A percentile compares a stretch with the other conserved stretches of the same genome.
phyloP scores from a whole-genome alignment of 2,888 invertebrate species.

The Pseudococcus longispinus region DNA sequence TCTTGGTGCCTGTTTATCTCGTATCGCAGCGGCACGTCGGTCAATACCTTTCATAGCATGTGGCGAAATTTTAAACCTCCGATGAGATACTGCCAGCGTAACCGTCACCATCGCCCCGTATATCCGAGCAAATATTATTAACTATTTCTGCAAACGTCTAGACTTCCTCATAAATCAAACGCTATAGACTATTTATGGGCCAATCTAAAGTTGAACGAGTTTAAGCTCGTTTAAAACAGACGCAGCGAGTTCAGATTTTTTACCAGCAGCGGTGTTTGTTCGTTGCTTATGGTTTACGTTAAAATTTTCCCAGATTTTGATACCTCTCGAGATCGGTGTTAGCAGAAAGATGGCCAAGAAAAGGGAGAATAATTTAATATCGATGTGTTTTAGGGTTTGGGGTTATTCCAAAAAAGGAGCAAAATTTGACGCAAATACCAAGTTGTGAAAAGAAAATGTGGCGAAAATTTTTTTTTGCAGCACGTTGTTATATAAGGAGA shows the following conservation, averaged over 20 bases:
- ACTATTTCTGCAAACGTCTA: slow-evolving; percentile 4
- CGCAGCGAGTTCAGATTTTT: background rate
- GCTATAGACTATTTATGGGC: slow-evolving; percentile 1
- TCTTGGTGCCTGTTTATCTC: background rate
- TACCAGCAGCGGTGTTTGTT: background rate
- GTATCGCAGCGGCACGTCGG: background rate
- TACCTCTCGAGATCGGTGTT: background rate
- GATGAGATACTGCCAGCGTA: background rate
- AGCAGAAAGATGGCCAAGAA: background rate
- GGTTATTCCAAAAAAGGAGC: no score
- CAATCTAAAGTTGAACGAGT: background rate
- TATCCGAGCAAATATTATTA: slow-evolving; percentile 12
- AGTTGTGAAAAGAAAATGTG: no score
- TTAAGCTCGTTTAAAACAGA: background rate
- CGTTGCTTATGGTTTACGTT: background rate
- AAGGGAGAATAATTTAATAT: background rate
- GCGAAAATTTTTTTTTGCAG: no score
- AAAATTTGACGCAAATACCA: no score
- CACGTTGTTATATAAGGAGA: no score
- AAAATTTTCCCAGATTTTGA: background rate
- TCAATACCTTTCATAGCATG: slow-evolving; percentile 19
- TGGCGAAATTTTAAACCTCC: slow-evolving; percentile 15
- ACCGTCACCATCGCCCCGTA: background rate
- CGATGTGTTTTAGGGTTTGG: no score
- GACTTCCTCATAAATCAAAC: slow-evolving; percentile 18